These are phyloP conservation scores for Rissa tridactyla DNA, from an alignment of 2,113 vertebrate genomes.

Conservation along the genomic window DNA sequence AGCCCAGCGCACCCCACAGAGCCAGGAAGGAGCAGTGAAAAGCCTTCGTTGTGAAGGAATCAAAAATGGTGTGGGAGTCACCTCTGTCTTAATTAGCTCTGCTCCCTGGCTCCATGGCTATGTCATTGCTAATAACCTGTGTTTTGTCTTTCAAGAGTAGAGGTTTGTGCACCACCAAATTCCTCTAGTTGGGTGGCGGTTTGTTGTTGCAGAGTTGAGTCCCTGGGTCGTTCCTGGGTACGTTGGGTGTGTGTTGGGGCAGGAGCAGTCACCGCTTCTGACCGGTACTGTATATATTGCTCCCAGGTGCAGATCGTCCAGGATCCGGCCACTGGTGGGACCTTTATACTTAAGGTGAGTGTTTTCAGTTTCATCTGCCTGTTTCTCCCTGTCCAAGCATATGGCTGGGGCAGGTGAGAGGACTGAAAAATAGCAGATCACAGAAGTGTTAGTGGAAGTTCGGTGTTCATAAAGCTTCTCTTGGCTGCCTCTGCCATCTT, in stretches of 20 bases:
- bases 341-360: conserved; percentile 92
- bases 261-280: not conserved
- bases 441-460: not conserved
- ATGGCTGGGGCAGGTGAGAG: not conserved
- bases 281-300: not conserved
- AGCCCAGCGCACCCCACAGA: not conserved
- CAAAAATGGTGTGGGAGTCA: not conserved
- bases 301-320: conserved; percentile 90
- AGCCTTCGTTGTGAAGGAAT: not conserved
- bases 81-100: not conserved
- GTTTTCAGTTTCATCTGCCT: not conserved
- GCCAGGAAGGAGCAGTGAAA: not conserved
- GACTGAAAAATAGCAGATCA: not conserved
- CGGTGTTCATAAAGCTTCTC: not conserved
- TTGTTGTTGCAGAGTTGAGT: not conserved
- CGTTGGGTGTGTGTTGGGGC: not conserved
- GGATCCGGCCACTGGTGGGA: conserved; percentile 85
- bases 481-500: not conserved
- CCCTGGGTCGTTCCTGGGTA: not conserved
- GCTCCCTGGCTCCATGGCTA: not conserved
- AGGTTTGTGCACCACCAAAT: not conserved
- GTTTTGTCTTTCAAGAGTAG: not conserved
- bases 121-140: not conserved
- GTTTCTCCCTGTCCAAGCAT: not conserved
- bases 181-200: not conserved